Evolutionary conservation across 2,113 vertebrate species (phyloP).

Genomic region (Equus przewalskii): DNA sequence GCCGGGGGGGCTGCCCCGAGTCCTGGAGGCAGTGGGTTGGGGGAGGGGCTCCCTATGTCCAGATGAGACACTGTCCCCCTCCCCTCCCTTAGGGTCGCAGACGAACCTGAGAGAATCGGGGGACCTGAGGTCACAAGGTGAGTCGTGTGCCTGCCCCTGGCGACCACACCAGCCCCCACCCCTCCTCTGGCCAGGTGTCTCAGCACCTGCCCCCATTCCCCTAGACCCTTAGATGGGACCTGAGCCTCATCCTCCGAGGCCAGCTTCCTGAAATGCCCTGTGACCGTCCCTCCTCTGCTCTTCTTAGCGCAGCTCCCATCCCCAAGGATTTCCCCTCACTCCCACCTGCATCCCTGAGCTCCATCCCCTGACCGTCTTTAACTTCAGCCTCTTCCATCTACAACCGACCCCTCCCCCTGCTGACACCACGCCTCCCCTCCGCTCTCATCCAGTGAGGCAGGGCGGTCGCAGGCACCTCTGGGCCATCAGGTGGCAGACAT

Average conservation of each 20-base stretch:
- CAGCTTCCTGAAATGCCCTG: neutral
- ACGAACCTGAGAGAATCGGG: slow-evolving; percentile 99
- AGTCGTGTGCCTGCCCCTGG: slow-evolving; percentile 49
- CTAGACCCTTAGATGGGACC: neutral
- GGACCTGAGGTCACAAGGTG: slow-evolving; percentile 98
- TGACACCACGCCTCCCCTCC: neutral
- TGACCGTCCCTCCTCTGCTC: too few relatives aligned
- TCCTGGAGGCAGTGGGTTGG: neutral
- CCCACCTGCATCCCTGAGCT: neutral
- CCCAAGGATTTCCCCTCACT: neutral
- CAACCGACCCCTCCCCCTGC: too few relatives aligned
- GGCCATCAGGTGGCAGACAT: neutral
- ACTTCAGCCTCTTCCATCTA: neutral
- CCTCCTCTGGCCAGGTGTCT: neutral
- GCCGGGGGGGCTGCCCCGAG: neutral
- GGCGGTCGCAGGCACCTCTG: neutral
- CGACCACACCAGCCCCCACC: neutral
- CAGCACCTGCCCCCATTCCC: too few relatives aligned
- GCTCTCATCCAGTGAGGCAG: neutral
- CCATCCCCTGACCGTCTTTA: neutral
- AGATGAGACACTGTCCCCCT: neutral
- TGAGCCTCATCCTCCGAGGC: neutral
- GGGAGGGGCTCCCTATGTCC: neutral
- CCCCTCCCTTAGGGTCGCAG: slow-evolving; percentile 92
- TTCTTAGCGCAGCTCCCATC: neutral